These are phyloP conservation scores for Peromyscus leucopus DNA, from an alignment of 2,113 vertebrate genomes.

Conservation along the genomic window DNA sequence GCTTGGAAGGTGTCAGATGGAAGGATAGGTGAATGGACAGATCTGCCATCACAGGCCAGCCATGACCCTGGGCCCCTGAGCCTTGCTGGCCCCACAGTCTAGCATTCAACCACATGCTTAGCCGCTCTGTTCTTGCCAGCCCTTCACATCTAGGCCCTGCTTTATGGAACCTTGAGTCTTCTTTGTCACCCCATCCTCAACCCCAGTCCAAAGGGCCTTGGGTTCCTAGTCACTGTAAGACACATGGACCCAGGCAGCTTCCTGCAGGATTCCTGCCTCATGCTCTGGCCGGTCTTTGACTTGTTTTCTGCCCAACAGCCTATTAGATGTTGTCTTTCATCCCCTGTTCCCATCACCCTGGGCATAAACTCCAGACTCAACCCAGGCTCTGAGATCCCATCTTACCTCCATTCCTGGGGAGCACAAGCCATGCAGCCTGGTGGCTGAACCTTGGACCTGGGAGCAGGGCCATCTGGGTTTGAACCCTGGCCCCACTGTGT, in stretches of 20 bases:
- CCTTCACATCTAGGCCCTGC: neutral
- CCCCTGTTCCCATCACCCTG: neutral
- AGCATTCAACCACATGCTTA: rapidly evolving
- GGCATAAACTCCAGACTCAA: neutral
- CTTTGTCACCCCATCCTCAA: too few relatives aligned
- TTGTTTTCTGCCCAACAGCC: neutral
- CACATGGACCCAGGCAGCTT: neutral
- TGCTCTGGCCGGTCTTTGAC: neutral
- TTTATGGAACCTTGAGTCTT: neutral
- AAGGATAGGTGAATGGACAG: rapidly evolving
- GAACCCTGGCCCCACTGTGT: neutral
- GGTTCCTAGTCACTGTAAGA: neutral
- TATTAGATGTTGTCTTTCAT: neutral
- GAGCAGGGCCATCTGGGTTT: rapidly evolving
- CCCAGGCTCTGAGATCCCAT: too few relatives aligned
- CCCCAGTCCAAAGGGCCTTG: neutral
- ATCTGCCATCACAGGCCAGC: neutral
- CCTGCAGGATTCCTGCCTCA: too few relatives aligned
- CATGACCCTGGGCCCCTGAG: rapidly evolving
- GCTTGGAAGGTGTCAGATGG: rapidly evolving
- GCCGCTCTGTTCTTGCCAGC: rapidly evolving
- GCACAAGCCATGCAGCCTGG: rapidly evolving
- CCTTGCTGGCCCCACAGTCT: rapidly evolving
- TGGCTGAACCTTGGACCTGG: neutral
- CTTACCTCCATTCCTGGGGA: too few relatives aligned